Percentiles rank a stretch among this genome's conserved stretches.
phyloP scores from a whole-genome alignment of 2,888 invertebrate genomes.

The Eurytoma adleriae region DNA sequence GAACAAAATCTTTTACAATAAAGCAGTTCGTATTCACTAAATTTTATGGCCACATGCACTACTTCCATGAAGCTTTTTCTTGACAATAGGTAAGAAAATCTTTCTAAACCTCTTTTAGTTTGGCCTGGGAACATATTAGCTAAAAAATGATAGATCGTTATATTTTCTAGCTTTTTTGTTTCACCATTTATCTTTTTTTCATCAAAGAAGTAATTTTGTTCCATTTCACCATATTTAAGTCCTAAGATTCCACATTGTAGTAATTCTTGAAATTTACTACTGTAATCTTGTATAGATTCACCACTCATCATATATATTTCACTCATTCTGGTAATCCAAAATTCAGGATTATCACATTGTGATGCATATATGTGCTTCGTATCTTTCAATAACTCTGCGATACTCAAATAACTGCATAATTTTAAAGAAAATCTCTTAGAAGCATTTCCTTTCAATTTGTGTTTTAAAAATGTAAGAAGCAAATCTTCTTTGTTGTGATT shows the following conservation, averaged over 20 bases:
- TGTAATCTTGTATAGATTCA: neutral
- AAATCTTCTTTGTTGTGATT: neutral
- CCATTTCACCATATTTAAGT: neutral
- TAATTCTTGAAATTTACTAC: neutral
- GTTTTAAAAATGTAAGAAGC: neutral
- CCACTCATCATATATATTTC: neutral
- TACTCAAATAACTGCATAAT: neutral
- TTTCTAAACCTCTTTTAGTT: neutral
- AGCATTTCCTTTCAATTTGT: neutral
- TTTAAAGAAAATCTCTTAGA: neutral
- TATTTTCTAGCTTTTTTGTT: neutral
- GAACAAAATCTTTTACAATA: too few species aligned
- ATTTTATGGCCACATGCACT: neutral
- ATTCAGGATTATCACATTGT: neutral
- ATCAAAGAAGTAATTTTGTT: neutral
- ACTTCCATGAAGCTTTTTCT: neutral
- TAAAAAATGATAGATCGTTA: neutral
- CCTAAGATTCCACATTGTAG: neutral
- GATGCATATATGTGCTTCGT: neutral
- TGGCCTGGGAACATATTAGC: neutral
- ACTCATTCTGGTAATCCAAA: neutral
- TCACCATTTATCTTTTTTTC: neutral
- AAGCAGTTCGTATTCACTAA: neutral
- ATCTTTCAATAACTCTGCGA: neutral
- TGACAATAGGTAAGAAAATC: neutral